Base-by-base conservation (phyloP, 2,113 vertebrate species). In the Prionailurus viverrinus region DNA sequence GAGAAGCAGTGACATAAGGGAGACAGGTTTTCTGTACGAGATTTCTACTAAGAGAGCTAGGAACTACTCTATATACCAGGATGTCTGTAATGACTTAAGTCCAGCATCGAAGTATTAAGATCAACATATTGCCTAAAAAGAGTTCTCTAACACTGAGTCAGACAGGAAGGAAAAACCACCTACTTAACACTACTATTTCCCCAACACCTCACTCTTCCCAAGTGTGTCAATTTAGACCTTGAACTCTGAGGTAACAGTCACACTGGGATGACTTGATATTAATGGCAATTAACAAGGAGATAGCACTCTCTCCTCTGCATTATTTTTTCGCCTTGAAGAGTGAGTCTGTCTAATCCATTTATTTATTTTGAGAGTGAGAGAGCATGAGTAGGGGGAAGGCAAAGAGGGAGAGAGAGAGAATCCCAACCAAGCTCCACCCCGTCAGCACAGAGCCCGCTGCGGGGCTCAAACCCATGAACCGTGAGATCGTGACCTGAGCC, bases 301-400 rank as follows among this genome's bases (percentile, higher is more conserved):
- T 19, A 39, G 73, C 27, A 31, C 21, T 55, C 53, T 87, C 80
- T 68, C 65, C 74, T 93, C 23, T 41, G 63, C 45, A 58, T 63
- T 96, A 84, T 83, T 90, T 87, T 90, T 66, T 41, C 92, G 78
- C 14, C 66, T 93, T 91, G 51, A 95, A 91, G 74, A 97, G 41
- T 79, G 89, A 97, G 92, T 27, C 7, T 66, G 92, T 27, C 7
- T 66, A 74, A 84, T 94, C 95, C 82, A 96, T 63, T 95, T 91
- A 58, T 58, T 21, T 58, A 61, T 61, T 61, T 61, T 61, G 58
- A 61, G 21, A 23, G 58, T 21, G 58, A 61, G 58, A 61, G 7
- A 61, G 58, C 58, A 61, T 7, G 21, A 61, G 21, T 23, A 61
- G 58, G 58, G 7, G 58, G 21, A 61, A 7, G 58, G 58, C 7